Conservation (phyloP, 2,888 invertebrate genomes). For the Tinea semifulvella region DNA sequence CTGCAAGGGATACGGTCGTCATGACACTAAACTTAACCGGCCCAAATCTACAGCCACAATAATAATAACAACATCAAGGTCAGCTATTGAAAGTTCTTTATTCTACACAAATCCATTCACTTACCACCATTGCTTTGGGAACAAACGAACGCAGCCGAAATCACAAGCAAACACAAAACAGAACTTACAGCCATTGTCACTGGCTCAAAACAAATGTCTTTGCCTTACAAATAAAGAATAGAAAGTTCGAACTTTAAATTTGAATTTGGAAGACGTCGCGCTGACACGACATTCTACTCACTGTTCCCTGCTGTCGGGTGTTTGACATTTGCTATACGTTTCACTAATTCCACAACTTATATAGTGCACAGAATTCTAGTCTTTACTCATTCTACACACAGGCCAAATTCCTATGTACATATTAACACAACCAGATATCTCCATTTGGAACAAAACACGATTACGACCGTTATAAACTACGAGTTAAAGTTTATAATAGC, state of each 20-base stretch:
- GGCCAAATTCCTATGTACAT: conserved; percentile 3
- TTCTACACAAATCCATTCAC: conserved; percentile 36
- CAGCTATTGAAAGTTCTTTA: neutral
- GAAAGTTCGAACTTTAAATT: conserved; percentile 14
- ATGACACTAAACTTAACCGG: too few species aligned
- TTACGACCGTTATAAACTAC: neutral
- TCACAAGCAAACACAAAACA: conserved; percentile 31
- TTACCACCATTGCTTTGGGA: conserved; percentile 52
- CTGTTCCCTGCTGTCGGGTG: conserved; percentile 17
- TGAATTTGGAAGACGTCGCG: conserved; percentile 14
- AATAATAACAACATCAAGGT: too few species aligned
- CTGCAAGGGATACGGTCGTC: too few species aligned
- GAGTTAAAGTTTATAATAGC: neutral
- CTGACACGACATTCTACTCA: conserved; percentile 16
- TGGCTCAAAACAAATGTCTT: conserved; percentile 1
- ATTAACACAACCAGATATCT: neutral
- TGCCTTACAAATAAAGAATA: neutral
- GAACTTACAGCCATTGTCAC: conserved; percentile 31
- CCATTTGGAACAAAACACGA: neutral
- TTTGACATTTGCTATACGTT: conserved; percentile 36
- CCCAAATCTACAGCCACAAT: too few species aligned
- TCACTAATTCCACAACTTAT: conserved; percentile 24
- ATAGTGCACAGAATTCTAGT: conserved; percentile 19
- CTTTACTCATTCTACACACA: neutral
- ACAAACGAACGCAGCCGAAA: conserved; percentile 31